A percentile compares a stretch with the other conserved stretches of the same genome.
phyloP scores from a whole-genome alignment of 2,888 invertebrate species.

The Zelleria hepariella region DNA sequence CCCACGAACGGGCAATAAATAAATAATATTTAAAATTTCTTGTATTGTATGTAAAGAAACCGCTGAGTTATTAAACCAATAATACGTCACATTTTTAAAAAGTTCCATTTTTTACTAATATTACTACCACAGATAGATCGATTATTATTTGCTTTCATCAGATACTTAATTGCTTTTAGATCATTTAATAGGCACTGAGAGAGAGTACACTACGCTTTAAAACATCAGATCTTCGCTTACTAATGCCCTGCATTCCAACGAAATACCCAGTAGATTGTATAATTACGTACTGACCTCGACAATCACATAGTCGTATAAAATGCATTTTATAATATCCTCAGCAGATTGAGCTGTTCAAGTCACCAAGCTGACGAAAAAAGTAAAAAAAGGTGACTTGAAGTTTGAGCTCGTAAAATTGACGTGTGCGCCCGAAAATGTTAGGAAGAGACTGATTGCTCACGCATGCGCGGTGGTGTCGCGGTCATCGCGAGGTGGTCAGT shows the following conservation, averaged over 20 bases:
- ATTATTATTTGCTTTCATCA: constrained; percentile 3
- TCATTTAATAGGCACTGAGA: constrained; percentile 1
- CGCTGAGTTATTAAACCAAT: not conserved
- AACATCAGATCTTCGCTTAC: not conserved
- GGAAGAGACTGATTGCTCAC: not conserved
- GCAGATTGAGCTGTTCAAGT: not conserved
- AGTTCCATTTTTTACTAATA: not conserved
- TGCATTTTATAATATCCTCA: not conserved
- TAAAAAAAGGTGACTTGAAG: no score
- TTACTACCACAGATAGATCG: constrained; percentile 2
- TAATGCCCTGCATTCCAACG: not conserved
- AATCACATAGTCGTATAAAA: not conserved
- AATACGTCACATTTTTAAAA: not conserved
- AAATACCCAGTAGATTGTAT: not conserved
- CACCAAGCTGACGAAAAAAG: no score
- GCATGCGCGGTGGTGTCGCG: not conserved
- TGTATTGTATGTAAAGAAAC: not conserved
- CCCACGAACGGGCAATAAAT: no score
- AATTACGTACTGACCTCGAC: not conserved
- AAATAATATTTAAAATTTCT: not conserved
- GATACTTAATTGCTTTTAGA: constrained; percentile 7
- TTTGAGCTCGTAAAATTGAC: not conserved
- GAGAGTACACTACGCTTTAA: not conserved
- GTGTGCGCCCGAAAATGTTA: not conserved
- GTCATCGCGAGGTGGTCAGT: constrained; percentile 44